Conservation (phyloP, 1,140 invertebrate species). For the Cyrtorhinus lividipennis region DNA sequence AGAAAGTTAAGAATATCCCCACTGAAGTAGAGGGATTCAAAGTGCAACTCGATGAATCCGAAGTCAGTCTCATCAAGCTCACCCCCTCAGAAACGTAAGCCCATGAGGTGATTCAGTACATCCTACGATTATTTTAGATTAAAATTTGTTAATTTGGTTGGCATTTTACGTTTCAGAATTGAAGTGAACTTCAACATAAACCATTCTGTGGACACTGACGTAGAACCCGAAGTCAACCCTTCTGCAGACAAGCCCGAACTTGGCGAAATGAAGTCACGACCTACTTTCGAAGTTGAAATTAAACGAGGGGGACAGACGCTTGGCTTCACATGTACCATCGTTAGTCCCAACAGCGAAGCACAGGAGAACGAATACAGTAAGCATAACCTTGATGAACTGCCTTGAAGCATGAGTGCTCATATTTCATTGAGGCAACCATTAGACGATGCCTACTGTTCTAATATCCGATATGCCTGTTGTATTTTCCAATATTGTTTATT, state of each 20-base stretch:
- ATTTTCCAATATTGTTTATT: too few relatives aligned
- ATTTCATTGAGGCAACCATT: too few relatives aligned
- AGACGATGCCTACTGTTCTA: neutral
- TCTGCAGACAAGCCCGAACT: constrained; percentile 50
- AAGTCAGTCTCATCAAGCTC: constrained; percentile 60
- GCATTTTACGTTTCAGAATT: constrained; percentile 39
- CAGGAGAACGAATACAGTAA: constrained; percentile 52
- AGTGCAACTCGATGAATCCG: constrained; percentile 55
- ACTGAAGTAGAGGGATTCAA: constrained; percentile 63
- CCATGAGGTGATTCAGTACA: constrained; percentile 5
- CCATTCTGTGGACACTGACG: constrained; percentile 69
- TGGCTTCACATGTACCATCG: constrained; percentile 67
- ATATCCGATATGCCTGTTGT: too few relatives aligned
- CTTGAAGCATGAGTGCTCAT: neutral
- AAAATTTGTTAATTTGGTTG: constrained; percentile 4
- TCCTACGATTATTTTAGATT: neutral
- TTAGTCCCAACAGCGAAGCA: constrained; percentile 34
- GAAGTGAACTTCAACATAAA: constrained; percentile 73
- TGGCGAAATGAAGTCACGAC: constrained; percentile 72
- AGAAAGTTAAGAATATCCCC: constrained; percentile 56
- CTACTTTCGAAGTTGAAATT: constrained; percentile 71
- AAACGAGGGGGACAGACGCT: constrained; percentile 55
- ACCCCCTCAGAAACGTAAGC: constrained; percentile 60
- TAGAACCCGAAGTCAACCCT: constrained; percentile 45
- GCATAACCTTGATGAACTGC: too few relatives aligned